Evolutionary conservation across 2,113 vertebrate species (phyloP), one percentile per base, ranked within the genome.

Genomic region (Glaucomys volans): DNA sequence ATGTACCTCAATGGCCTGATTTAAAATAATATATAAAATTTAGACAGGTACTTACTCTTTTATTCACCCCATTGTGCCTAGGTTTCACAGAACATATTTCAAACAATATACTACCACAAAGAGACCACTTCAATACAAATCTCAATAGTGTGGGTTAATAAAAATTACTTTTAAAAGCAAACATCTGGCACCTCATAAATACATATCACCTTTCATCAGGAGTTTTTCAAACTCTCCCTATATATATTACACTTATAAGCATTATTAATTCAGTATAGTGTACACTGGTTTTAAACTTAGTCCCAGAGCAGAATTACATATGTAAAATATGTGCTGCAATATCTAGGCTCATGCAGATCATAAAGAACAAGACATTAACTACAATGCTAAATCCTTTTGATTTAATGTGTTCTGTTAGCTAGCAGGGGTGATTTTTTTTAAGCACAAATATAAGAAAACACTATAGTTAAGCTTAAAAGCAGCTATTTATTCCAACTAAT

Each of bases 261-360:
- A 95, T 97, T 98, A 97, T 97, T 98, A 98, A 98, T 97, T 97
- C 98, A 95, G 67, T 96, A 97, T 97, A 97, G 97, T 97, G 95
- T 95, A 94, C 12, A 0, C 90, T 50, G 88, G 95, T 95, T 96
- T 91, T 93, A 94, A 93, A 98, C 87, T 90, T 90, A 96, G 96
- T 97, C 97, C 95, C 90, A 86, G 82, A 97, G 84, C 90, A 98
- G 93, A 97, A 97, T 97, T 97, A 97, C 95, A 87, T 94, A 96
- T 91, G 96, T 98, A 97, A 97, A 97, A 97, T 97, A 97, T 95
- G 87, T 97, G 77, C 95, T 95, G 87, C 32, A 95, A 95, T 97
- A 94, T 76, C 85, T 71, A 93, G 67, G 32, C 47, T 75, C 32
- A 1, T 96, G 94, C 90, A 97, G 94, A 95, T 92, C 96, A 97